Percentiles rank a stretch among this genome's conserved stretches.
Evolutionary conservation across 2,113 vertebrate genomes (phyloP).

Genomic region (Miniopterus natalensis): DNA sequence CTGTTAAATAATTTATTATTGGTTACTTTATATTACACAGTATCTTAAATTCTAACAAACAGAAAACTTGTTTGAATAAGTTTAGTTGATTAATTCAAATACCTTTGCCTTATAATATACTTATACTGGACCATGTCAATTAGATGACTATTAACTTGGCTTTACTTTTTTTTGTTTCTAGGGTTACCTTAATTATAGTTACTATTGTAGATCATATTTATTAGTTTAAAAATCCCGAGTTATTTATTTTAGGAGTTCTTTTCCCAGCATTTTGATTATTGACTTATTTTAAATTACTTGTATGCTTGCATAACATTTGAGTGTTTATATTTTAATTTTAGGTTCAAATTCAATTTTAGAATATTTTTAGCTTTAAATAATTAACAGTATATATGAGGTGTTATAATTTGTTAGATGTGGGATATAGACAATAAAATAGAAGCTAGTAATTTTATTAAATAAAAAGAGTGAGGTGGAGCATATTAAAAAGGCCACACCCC

Average conservation of each 20-base stretch:
- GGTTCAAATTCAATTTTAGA: background rate
- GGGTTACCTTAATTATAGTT: background rate
- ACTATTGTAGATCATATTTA: background rate
- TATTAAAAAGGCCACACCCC: background rate
- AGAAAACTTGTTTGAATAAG: background rate
- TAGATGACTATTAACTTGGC: background rate
- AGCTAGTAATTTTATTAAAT: background rate
- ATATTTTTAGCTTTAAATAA: background rate
- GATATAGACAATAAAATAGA: background rate
- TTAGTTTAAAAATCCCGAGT: background rate
- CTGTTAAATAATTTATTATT: slow-evolving; percentile 43
- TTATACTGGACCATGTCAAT: background rate
- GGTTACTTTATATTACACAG: slow-evolving; percentile 13
- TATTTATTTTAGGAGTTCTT: background rate
- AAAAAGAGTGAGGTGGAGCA: background rate
- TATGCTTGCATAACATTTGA: background rate
- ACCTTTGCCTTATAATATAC: background rate
- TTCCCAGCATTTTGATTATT: background rate
- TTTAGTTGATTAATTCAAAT: slow-evolving; percentile 43
- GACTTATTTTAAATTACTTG: background rate
- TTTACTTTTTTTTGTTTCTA: background rate
- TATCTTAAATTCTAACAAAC: slow-evolving; percentile 39
- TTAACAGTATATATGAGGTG: background rate
- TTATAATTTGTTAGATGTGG: background rate
- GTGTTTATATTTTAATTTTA: background rate